Conservation (phyloP, 2,888 invertebrate genomes). For the Phengaris arion region DNA sequence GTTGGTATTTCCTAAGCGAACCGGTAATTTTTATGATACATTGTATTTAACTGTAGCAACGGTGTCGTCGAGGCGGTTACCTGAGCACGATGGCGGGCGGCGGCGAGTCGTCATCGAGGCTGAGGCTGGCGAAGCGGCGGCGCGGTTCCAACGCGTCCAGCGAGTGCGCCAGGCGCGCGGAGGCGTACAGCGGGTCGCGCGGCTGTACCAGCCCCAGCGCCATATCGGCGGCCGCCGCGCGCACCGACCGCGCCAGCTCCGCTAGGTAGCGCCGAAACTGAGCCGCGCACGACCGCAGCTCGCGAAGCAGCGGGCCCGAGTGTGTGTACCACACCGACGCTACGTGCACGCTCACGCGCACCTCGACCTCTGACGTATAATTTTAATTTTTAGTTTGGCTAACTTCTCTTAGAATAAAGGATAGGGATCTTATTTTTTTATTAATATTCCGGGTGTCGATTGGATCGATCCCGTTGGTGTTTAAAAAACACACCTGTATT, state of each 20-base stretch:
- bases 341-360: constrained; percentile 80
- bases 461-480: no score
- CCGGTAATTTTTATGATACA: no score
- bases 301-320: constrained; percentile 90
- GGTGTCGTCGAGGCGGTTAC: constrained; percentile 38
- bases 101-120: constrained; percentile 68
- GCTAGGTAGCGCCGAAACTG: constrained; percentile 94
- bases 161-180: constrained; percentile 47
- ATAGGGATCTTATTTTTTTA: neutral
- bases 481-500: no score
- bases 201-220: constrained; percentile 92
- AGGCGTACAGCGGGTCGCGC: constrained; percentile 76
- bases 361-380: constrained; percentile 45
- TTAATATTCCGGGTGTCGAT: no score
- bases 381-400: neutral
- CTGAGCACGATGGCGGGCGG: constrained; percentile 60
- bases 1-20: no score
- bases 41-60: neutral
- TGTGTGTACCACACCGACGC: constrained; percentile 97
- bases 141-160: constrained; percentile 67
- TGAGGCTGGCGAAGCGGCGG: constrained; percentile 63
- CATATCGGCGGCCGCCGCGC: constrained; percentile 95
- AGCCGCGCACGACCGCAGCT: constrained; percentile 91
- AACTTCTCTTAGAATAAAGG: neutral
- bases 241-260: constrained; percentile 90